These are phyloP conservation scores for Catharus fuscescens DNA, from an alignment of 2,113 vertebrate species.

Conservation along the genomic window DNA sequence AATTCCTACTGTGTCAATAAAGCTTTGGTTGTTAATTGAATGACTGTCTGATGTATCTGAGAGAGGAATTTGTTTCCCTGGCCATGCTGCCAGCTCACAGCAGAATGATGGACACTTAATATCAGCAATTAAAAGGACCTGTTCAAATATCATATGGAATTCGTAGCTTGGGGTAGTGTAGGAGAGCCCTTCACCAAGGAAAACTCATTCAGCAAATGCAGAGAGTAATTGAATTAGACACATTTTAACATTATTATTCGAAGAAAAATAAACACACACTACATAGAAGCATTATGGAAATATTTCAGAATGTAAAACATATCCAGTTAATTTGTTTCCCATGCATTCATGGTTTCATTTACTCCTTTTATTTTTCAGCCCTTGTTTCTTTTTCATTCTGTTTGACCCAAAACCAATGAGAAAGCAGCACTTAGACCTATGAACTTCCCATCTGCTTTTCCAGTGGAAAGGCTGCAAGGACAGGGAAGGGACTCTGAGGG, in stretches of 20 bases:
- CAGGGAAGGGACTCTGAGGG: not conserved
- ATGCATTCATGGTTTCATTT: constrained; percentile 60
- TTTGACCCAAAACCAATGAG: constrained; percentile 34
- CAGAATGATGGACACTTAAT: constrained; percentile 85
- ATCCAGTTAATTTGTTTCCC: constrained; percentile 65
- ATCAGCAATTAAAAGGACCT: constrained; percentile 89
- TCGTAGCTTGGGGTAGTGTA: constrained; percentile 77
- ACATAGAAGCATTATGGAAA: constrained; percentile 58
- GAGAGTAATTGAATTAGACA: constrained; percentile 87
- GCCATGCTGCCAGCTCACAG: constrained; percentile 58
- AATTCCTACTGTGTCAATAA: constrained; percentile 82
- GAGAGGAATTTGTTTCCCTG: constrained; percentile 75
- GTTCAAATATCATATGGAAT: constrained; percentile 87
- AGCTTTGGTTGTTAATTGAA: constrained; percentile 82
- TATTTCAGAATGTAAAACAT: constrained; percentile 57
- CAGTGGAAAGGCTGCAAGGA: not conserved
- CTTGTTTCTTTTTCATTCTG: constrained; percentile 45
- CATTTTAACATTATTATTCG: constrained; percentile 89
- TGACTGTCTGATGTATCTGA: constrained; percentile 79
- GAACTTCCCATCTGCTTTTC: constrained; percentile 30
- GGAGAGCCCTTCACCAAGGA: constrained; percentile 71
- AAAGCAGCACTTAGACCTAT: constrained; percentile 39
- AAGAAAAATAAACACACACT: constrained; percentile 87
- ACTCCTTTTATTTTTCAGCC: constrained; percentile 34
- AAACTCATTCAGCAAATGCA: constrained; percentile 58